Base-by-base conservation (phyloP, 2,888 invertebrate species). In the Parochlus steinenii region DNA sequence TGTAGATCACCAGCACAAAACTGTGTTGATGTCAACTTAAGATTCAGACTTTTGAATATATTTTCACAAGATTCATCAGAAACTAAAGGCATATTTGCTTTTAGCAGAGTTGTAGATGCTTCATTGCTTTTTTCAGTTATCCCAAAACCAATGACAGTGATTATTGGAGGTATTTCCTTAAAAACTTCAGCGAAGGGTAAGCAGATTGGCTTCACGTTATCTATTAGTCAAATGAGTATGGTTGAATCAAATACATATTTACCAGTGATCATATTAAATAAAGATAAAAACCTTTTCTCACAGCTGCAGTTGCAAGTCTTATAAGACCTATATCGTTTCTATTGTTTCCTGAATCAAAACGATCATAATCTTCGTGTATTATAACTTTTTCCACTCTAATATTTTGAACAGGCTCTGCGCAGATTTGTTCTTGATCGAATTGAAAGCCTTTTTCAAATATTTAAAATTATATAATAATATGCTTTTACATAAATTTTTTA, bases 321-420 rank as follows among this genome's bases (percentile, higher is more conserved):
- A 52, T 25, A 1, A 52, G 29, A 1, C 46, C 49, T 18, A 52
- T 47, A 28, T 52, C 50, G 25, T 51, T 45, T 10, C 37, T 41
- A 20, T 40, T 38, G 5, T 36, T 34, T 2, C 27, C 30, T 3
- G n/a, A n/a, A n/a, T n/a, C n/a, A n/a, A n/a, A n/a, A n/a, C 33
- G 29, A 5, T 45, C 34, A 15, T 46, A 52, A 4, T 44, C 36
- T 1, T 46, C 40, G 36, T 51, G 50, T 1, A 38, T 26, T 11
- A 41, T 30, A 4, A 45, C 25, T 3, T 36, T 37, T 5, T 44
- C 44, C 4, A 48, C 37, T 5, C 27, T 33, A 7, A 47, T 43
- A 32, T 50, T 48, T 40, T 49, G 48, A 25, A 47, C 42, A 26
- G 46, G 42, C 8, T 44, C 42, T 0, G 46, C 46, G 29, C 51